Evolutionary conservation across 2,797 vertebrate species (phyloP), one percentile per base, ranked within the genome.

Genomic region (Acestrorhynchus altus): DNA sequence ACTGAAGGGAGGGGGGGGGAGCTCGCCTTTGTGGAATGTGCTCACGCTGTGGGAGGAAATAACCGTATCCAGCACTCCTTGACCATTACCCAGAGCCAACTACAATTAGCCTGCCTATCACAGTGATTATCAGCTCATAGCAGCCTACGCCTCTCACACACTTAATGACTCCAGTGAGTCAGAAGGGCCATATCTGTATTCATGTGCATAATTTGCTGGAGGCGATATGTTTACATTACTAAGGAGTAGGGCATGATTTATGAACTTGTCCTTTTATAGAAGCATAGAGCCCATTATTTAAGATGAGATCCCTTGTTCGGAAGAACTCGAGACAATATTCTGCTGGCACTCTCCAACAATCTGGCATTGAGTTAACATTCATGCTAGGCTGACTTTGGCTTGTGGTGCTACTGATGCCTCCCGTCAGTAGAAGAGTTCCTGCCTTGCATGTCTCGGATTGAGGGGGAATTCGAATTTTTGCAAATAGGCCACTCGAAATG

Each of bases 111-210:
- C 42, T 64, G 74, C 77, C 81, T 80, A 87, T 85, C 83, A 80
- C 77, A 49, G 61, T 60, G 78, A 88, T 76, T 80, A 89, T 86
- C 86, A 80, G 82, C 81, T 70, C 76, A 85, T 81, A 76, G 81
- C 85, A 83, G 76, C 49, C 76, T 49, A 76, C 67, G 56, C 69
- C 65, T 31, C 77, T 66, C 68, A 49, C 64, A 63, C 74, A 44
- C 63, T 47, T 83, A 87, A 75, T 47, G 42, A 84, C 88, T 87
- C 84, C 79, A 22, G 60, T 52, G 35, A 84, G 82, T 52, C 80
- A 46, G 13, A n/a, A 63, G 56, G 57, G 22, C 40, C 8, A 39
- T 47, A 63, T 64, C 60, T 66, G 46, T 59, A 54, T 54, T 44
- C 26, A 39, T 61, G 10, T 40, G 31, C 57, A 31, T 47, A 16